phyloP scores from a whole-genome alignment of 1,140 invertebrate species.

The Luehdorfia chinensis region DNA sequence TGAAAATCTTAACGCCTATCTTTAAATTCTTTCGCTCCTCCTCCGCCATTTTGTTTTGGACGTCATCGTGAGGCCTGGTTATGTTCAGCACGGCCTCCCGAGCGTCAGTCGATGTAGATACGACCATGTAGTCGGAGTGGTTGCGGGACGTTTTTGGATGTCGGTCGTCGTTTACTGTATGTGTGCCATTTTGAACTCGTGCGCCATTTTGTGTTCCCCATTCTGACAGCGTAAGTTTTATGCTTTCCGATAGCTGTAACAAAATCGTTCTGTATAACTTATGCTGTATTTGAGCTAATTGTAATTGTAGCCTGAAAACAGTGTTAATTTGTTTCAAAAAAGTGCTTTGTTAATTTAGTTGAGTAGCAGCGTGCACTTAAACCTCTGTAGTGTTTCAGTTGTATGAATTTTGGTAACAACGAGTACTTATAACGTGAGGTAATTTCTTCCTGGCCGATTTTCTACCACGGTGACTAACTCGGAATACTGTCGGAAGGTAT shows the following conservation, averaged over 20 bases:
- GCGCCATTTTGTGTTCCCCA: conserved; percentile 55
- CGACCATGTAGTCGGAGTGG: conserved; percentile 53
- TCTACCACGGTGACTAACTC: no score
- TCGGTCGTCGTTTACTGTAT: conserved; percentile 21
- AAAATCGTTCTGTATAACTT: no score
- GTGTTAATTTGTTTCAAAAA: no score
- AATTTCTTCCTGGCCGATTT: no score
- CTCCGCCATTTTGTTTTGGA: conserved; percentile 78
- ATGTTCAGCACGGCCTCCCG: conserved; percentile 60
- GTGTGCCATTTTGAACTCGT: conserved; percentile 45
- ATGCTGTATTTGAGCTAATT: no score
- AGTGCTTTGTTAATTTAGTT: no score
- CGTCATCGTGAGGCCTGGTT: conserved; percentile 76
- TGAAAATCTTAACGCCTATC: conserved; percentile 82
- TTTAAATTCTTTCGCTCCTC: conserved; percentile 80
- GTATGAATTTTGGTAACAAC: no score
- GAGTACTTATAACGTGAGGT: no score
- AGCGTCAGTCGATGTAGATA: conserved; percentile 33
- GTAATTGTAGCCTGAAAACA: no score
- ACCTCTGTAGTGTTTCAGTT: no score
- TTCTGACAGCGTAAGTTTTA: conserved; percentile 81
- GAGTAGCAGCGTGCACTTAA: no score
- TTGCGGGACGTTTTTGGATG: conserved; percentile 26
- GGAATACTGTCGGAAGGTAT: no score
- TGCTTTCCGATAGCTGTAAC: conserved; percentile 83